phyloP scores from a whole-genome alignment of 2,113 vertebrate genomes.

The Haliaeetus leucogaster region DNA sequence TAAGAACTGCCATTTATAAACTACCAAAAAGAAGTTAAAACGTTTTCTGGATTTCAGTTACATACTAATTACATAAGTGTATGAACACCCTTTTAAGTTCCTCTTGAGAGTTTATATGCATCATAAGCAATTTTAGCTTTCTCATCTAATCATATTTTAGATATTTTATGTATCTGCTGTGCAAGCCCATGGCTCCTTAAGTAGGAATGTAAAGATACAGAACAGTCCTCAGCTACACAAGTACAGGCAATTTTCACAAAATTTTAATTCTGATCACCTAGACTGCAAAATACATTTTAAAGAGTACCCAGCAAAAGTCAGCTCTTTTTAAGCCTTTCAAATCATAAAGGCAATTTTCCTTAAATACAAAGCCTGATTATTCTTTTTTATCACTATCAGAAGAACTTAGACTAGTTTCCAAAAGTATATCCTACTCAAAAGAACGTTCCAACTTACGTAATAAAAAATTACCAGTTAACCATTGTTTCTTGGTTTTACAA shows the following conservation, averaged over 20 bases:
- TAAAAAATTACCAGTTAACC: background rate
- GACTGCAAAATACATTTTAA: background rate
- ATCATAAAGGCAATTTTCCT: background rate
- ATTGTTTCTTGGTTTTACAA: background rate
- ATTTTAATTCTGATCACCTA: background rate
- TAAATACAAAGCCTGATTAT: background rate
- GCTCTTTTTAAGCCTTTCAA: background rate
- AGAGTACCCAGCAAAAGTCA: background rate
- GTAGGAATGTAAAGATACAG: background rate
- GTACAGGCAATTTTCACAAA: background rate
- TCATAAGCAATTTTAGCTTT: background rate
- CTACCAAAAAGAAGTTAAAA: background rate
- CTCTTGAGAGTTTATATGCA: background rate
- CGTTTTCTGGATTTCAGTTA: background rate
- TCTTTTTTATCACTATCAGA: background rate
- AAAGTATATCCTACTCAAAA: background rate
- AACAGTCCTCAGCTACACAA: background rate
- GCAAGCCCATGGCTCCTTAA: background rate
- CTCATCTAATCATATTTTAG: background rate
- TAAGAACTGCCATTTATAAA: background rate
- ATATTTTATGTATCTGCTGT: background rate
- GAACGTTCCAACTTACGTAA: background rate
- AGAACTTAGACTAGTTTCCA: background rate
- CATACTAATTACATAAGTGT: background rate
- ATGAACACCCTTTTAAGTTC: background rate